Conservation (phyloP, 2,797 vertebrate genomes). For the Yasuhikotakia modesta region DNA sequence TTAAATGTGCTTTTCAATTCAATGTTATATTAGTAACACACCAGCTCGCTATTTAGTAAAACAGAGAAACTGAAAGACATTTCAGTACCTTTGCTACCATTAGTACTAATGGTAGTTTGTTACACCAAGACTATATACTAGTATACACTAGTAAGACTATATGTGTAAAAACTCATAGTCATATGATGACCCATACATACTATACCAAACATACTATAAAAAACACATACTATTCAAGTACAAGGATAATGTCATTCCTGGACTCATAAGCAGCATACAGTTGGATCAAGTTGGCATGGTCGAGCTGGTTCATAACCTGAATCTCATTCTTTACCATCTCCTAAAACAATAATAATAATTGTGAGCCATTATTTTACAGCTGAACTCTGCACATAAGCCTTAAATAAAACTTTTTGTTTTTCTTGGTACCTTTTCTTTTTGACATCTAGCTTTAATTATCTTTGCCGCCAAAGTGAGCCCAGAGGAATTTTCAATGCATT, state of each 20-base stretch:
- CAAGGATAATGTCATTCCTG: constrained; percentile 89
- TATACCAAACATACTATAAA: neutral
- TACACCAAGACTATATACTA: no score
- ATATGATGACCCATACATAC: neutral
- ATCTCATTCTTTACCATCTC: constrained; percentile 97
- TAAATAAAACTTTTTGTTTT: neutral
- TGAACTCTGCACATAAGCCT: constrained; percentile 18
- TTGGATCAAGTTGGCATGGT: constrained; percentile 93
- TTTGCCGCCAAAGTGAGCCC: constrained; percentile 95
- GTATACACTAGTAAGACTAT: neutral
- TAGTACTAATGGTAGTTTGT: no score
- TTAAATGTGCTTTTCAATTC: neutral
- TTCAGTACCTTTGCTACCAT: no score
- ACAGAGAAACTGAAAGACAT: no score
- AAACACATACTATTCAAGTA: constrained; percentile 93
- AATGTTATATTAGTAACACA: no score
- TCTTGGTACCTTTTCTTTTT: constrained; percentile 88
- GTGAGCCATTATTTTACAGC: constrained; percentile 46
- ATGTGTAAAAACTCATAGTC: neutral
- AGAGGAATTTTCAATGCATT: constrained; percentile 94
- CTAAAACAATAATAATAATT: constrained; percentile 70
- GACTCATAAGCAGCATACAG: constrained; percentile 97
- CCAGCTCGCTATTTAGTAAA: no score
- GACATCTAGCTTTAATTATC: constrained; percentile 88
- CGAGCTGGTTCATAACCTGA: constrained; percentile 95